These are phyloP conservation scores for Morus bassanus DNA, from an alignment of 2,797 vertebrate genomes.

Conservation along the genomic window DNA sequence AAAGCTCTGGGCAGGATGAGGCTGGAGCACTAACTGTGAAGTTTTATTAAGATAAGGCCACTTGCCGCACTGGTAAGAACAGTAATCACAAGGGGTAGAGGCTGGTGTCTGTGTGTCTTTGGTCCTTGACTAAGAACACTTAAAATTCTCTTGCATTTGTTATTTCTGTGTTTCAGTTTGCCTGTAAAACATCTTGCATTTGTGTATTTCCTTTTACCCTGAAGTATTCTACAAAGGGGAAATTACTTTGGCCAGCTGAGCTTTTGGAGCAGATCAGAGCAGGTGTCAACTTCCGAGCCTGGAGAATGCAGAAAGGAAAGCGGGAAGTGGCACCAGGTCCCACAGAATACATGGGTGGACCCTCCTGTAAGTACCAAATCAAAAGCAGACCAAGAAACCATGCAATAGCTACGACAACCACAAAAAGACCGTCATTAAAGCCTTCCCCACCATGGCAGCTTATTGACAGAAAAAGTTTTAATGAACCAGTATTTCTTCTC, in stretches of 20 bases:
- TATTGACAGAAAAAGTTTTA: neutral
- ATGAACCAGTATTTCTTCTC: neutral
- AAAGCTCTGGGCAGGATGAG: neutral
- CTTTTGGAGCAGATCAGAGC: neutral
- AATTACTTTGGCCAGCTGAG: neutral
- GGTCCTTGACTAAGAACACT: neutral
- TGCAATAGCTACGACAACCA: neutral
- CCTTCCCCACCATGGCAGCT: neutral
- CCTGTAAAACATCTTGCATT: neutral
- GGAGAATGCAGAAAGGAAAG: neutral
- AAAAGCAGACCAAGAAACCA: neutral
- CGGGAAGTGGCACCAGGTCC: neutral
- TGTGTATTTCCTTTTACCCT: neutral
- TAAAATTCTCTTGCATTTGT: neutral
- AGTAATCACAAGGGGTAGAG: neutral
- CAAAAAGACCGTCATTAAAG: neutral
- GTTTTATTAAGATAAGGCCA: slow-evolving; percentile 22
- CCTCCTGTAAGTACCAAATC: neutral
- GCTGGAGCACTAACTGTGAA: neutral
- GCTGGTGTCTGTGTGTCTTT: neutral
- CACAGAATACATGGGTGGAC: neutral
- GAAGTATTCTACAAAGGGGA: neutral
- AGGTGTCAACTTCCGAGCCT: neutral
- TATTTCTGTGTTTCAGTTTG: neutral
- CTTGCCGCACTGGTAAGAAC: neutral